Evolutionary conservation across 2,113 vertebrate species (phyloP).

Genomic region (Xiphophorus couchianus): DNA sequence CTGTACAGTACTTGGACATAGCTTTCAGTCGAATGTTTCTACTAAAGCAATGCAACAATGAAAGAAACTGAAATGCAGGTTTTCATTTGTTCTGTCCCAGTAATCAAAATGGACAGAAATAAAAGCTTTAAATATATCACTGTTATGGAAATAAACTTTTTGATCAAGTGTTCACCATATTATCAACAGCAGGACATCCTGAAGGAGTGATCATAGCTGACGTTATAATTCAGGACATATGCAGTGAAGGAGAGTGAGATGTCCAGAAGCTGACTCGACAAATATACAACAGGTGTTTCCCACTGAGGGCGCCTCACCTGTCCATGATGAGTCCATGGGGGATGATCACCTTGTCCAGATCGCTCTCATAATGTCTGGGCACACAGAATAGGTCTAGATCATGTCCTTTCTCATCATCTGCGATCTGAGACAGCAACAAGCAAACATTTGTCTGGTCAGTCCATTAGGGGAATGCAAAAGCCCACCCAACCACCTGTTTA

Average conservation of each 20-base stretch:
- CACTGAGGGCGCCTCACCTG: constrained; percentile 67
- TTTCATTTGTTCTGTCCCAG: too few relatives aligned
- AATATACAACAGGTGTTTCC: neutral
- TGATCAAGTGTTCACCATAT: too few relatives aligned
- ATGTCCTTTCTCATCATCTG: constrained; percentile 79
- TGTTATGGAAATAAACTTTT: too few relatives aligned
- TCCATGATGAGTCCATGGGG: constrained; percentile 87
- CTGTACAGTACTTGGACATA: neutral
- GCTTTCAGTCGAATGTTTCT: too few relatives aligned
- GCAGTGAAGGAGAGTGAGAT: neutral
- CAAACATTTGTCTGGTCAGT: neutral
- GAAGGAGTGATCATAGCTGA: too few relatives aligned
- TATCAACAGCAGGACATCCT: too few relatives aligned
- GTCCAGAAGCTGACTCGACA: neutral
- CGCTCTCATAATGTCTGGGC: constrained; percentile 83
- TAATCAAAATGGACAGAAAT: too few relatives aligned
- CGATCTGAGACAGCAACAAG: constrained; percentile 67
- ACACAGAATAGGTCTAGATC: constrained; percentile 83
- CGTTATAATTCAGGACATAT: neutral
- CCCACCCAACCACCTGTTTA: constrained; percentile 63
- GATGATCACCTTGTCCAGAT: constrained; percentile 84
- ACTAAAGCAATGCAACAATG: too few relatives aligned
- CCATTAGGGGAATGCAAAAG: neutral
- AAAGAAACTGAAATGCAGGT: too few relatives aligned
- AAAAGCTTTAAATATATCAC: too few relatives aligned